Evolutionary conservation across 2,113 vertebrate species (phyloP), one percentile per base, ranked within the genome.

Genomic region (Paradoxurus hermaphroditus): DNA sequence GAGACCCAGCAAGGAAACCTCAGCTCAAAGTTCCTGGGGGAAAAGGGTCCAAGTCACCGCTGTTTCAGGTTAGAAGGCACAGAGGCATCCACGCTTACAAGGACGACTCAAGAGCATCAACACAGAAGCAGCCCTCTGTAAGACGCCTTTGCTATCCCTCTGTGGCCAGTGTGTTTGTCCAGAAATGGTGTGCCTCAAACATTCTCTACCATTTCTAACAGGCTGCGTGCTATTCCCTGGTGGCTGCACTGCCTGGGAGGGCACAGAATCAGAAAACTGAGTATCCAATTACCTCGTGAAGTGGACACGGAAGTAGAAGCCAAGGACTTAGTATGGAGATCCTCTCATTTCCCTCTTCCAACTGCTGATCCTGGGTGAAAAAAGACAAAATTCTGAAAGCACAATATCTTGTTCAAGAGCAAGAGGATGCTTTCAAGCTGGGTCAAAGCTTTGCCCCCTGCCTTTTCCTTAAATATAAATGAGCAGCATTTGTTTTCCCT

Each of bases 381-480:
- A 91, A 44, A n/a, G 14, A 89, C 25, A 56, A 63, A 82, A 70
- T 62, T 85, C 29, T 63, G 63, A 78, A 90, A 90, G 44, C 36
- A 34, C 68, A 62, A 0, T 68, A 9, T 85, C 77, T 77, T 53
- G 36, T 73, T 91, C 67, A 90, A 84, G 75, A 94, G 25, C 75
- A 79, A 67, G 59, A 92, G 39, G 65, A 67, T 13, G 56, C 36
- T 63, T 90, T 70, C 70, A 62, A 72, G 51, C 94, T 77, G 51
- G 31, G 51, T 68, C 79, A 44, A 85, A 75, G 67, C 59, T 51
- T 39, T 59, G 67, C 23, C 78, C 65, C 12, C 13, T 51, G 83
- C 39, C 86, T 95, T 87, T 75, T 82, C 85, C 72, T 96, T 92
- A 73, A 67, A 90, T 49, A 90, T 56, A 96, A 91, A 97, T 90